A percentile compares a stretch with the other conserved stretches of the same genome.
phyloP scores from a whole-genome alignment of 2,113 vertebrate genomes.

The Aegotheles bennettii region DNA sequence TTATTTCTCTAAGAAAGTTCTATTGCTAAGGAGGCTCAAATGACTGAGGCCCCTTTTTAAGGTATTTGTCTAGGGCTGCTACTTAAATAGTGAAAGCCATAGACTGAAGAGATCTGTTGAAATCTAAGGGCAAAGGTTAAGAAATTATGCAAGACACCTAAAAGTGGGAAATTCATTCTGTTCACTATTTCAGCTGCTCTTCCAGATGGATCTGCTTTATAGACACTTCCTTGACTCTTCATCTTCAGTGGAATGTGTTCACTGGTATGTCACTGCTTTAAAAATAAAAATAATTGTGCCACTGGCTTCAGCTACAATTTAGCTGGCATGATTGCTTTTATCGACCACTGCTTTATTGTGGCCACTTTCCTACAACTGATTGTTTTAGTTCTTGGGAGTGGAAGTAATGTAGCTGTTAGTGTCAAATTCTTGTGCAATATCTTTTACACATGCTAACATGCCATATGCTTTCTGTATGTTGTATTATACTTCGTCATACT shows the following conservation, averaged over 20 bases:
- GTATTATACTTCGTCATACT: background rate
- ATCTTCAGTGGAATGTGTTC: conserved; percentile 54
- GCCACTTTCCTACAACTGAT: background rate
- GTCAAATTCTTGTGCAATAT: background rate
- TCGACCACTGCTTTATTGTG: background rate
- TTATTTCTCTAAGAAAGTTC: background rate
- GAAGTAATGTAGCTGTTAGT: conserved; percentile 41
- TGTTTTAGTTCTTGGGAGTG: conserved; percentile 25
- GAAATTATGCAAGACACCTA: conserved; percentile 64
- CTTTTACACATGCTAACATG: conserved; percentile 24
- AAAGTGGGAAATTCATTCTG: conserved; percentile 54
- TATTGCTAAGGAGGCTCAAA: background rate
- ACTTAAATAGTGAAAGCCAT: background rate
- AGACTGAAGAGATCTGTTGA: conserved; percentile 34
- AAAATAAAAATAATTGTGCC: conserved; percentile 30
- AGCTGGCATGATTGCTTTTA: conserved; percentile 50
- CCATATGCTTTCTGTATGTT: background rate
- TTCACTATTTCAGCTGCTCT: conserved; percentile 58
- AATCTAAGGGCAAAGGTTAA: conserved; percentile 48
- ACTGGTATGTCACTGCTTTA: conserved; percentile 51
- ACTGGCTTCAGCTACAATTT: conserved; percentile 23
- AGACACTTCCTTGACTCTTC: conserved; percentile 38
- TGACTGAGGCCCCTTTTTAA: background rate
- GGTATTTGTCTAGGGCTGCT: background rate
- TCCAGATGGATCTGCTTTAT: conserved; percentile 62